These are phyloP conservation scores for Metopia argyrocephala DNA, from an alignment of 2,888 invertebrate species.

Conservation along the genomic window DNA sequence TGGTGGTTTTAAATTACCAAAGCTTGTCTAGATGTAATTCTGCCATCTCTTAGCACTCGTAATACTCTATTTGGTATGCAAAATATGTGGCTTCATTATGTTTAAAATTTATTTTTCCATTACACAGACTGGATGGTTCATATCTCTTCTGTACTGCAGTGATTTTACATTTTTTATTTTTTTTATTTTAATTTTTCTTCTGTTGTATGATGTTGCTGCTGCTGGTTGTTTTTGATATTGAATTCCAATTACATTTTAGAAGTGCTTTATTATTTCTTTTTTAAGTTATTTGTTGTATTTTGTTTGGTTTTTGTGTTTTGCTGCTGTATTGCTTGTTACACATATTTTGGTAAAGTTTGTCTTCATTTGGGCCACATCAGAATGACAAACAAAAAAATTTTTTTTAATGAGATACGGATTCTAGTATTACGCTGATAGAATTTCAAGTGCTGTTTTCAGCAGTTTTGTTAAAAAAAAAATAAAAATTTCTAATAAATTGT, in stretches of 20 bases:
- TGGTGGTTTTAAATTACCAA: constrained; percentile 20
- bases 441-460: background rate
- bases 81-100: constrained; percentile 54
- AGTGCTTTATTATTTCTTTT: background rate
- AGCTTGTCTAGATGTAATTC: background rate
- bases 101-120: constrained; percentile 24
- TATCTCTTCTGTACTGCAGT: constrained; percentile 22
- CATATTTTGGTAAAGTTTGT: constrained; percentile 37
- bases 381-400: background rate
- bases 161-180: constrained; percentile 7
- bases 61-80: constrained; percentile 30
- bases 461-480: no score
- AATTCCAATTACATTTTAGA: constrained; percentile 35
- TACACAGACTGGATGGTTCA: background rate
- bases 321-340: background rate
- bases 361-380: background rate
- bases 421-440: background rate
- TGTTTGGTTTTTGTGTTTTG: background rate
- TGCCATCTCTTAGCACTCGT: background rate
- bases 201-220: background rate
- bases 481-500: no score
- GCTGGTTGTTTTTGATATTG: constrained; percentile 27
- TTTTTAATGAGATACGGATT: background rate
- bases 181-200: background rate
- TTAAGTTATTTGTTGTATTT: background rate